Evolutionary conservation across 2,113 vertebrate genomes (phyloP), one percentile per base, ranked within the genome.

Genomic region (Labeo catla): DNA sequence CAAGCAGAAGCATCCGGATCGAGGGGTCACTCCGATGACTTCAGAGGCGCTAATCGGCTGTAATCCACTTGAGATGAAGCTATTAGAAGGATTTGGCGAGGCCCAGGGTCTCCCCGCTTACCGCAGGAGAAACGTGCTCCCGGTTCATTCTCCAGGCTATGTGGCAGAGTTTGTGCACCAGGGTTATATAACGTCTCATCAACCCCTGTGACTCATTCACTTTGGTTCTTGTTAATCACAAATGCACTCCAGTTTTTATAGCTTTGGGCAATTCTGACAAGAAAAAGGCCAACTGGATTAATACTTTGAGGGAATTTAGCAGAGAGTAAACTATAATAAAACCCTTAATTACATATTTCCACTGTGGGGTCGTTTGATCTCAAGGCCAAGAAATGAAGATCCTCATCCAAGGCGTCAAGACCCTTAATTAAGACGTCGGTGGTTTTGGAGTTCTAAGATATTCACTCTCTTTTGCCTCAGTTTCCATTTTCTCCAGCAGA

Each of bases 141-240:
- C 82, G 59, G 81, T 81, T 81, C 84, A 81, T 68, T 82, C 89
- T 88, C 13, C 84, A 88, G 77, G 68, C 61, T 66, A 11, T 72
- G 28, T 79, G 87, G 86, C 84, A 85, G 76, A 86, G 87, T 76
- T 65, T 70, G 76, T 86, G 43, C 89, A 90, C 89, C 49, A 65
- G 77, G 83, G 87, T 87, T 89, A 84, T 76, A 86, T 83, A 89
- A 86, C 59, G 66, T 66, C 81, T 89, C 88, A 21, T 76, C 70
- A 90, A 28, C n/a, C 86, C 52, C 73, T 43, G 76, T 61, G 47
- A 72, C 76, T 89, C 83, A 66, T 63, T 63, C 78, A 77, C 45
- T 36, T 76, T 15, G 47, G 65, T 76, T 36, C 76, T 65, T 52
- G 77, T 47, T 80, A 81, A 84, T 80, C 65, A 73, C 39, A 77